Base-by-base conservation (phyloP, 2,888 invertebrate genomes). In the Acleris emargana region DNA sequence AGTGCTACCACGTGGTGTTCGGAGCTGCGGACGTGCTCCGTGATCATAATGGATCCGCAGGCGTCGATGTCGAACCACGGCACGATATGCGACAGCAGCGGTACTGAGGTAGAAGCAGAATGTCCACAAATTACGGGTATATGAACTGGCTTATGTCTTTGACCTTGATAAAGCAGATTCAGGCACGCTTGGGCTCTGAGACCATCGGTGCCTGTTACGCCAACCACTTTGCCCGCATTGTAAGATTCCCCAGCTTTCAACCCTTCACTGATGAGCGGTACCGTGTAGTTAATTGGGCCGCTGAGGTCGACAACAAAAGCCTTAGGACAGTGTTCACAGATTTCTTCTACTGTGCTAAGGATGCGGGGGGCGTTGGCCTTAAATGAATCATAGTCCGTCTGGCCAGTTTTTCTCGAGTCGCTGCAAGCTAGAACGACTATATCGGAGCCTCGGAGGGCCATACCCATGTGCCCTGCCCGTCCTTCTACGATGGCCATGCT, bases 361-460 rank as follows among this genome's bases (percentile, higher is more conserved):
- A 64, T 53, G 18, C 11, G 38, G 22, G 58, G 18, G 9, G 64
- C 47, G 49, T 64, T 64, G 16, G 53, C 38, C 17, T 49, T 58
- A 53, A 58, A 64, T 28, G 53, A 49, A 58, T 64, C 58, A 53
- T 64, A 58, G 25, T 64, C 64, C 64, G 64, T 58, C 64, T 64
- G 64, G 42, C 64, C 64, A 58, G 64, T 58, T 49, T 25, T 47
- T 17, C 64, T 53, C 9, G 58, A 32, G 2, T 58, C 64, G 7
- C 64, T 52, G 38, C 58, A 53, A 38, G 64, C 64, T 18, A 64
- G 53, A 18, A 58, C 47, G 13, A 64, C 64, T 42, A 64, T 49
- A 18, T 64, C 58, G 25, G 64, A 47, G 58, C 32, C 42, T 38
- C 9, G 18, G 38, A 64, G 64, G n/a, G 58, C 58, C 4, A 22